These are phyloP conservation scores for Drosophila flavopinicola DNA, from an alignment of 2,888 invertebrate genomes.

Conservation along the genomic window DNA sequence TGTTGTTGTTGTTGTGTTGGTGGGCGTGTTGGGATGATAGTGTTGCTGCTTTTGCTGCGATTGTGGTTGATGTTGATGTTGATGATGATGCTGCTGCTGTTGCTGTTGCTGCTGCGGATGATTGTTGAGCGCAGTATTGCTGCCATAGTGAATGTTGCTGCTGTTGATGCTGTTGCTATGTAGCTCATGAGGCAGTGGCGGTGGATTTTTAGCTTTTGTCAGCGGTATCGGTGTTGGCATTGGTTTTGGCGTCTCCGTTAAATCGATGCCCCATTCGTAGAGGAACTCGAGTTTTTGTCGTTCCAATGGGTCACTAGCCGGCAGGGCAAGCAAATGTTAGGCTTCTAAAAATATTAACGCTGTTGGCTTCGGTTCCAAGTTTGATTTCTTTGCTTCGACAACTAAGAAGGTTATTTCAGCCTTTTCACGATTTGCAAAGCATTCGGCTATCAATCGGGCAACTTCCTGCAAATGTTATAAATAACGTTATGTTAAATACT, in stretches of 20 bases:
- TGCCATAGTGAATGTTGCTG: constrained; percentile 44
- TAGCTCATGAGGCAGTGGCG: constrained; percentile 79
- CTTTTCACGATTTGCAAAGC: constrained; percentile 94
- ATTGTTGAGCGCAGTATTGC: constrained; percentile 52
- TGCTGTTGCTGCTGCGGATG: constrained; percentile 40
- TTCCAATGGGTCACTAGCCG: constrained; percentile 87
- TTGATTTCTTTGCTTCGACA: constrained; percentile 95
- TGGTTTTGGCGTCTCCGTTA: constrained; percentile 83
- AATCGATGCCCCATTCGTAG: constrained; percentile 84
- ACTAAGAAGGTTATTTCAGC: constrained; percentile 96
- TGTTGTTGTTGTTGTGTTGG: constrained; percentile 31
- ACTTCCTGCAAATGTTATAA: constrained; percentile 86
- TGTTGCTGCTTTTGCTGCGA: constrained; percentile 28
- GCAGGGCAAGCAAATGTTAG: constrained; percentile 95
- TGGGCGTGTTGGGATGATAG: constrained; percentile 38
- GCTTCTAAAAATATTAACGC: constrained; percentile 95
- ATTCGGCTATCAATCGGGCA: constrained; percentile 95
- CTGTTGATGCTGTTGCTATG: constrained; percentile 52
- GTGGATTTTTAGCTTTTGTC: constrained; percentile 85
- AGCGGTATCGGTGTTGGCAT: constrained; percentile 83
- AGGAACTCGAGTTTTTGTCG: constrained; percentile 83
- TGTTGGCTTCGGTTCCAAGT: constrained; percentile 95
- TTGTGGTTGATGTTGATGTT: constrained; percentile 30
- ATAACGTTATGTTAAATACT: not conserved
- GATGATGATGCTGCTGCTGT: constrained; percentile 22